Evolutionary conservation across 2,888 invertebrate species (phyloP).

Genomic region (Galerucella pusilla): DNA sequence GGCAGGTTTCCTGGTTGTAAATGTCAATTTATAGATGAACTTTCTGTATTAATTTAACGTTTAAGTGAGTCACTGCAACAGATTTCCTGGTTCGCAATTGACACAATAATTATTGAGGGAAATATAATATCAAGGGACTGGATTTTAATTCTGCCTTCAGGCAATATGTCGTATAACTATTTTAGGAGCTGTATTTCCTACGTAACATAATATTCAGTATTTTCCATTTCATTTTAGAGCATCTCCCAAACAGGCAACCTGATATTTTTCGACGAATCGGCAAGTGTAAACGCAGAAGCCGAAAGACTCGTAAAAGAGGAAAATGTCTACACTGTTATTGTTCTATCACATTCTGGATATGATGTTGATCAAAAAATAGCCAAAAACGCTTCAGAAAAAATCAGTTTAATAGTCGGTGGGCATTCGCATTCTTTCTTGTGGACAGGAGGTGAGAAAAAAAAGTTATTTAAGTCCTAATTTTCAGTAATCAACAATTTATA

Average conservation of each 20-base stretch:
- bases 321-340: conserved; percentile 82
- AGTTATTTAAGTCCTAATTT: neutral
- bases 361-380: conserved; percentile 77
- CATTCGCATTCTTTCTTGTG: conserved; percentile 87
- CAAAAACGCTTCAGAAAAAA: conserved; percentile 70
- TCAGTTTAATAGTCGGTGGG: conserved; percentile 88
- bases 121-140: too few relatives aligned
- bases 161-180: too few relatives aligned
- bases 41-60: too few relatives aligned
- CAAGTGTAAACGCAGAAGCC: conserved; percentile 76
- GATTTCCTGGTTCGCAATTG: too few relatives aligned
- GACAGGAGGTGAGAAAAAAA: conserved; percentile 63
- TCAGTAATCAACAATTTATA: too few relatives aligned
- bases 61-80: too few relatives aligned
- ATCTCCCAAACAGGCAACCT: conserved; percentile 75
- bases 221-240: conserved; percentile 66
- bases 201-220: neutral
- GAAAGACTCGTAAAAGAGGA: conserved; percentile 69
- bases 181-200: too few relatives aligned
- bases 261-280: conserved; percentile 76
- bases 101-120: too few relatives aligned
- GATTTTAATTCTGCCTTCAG: too few relatives aligned
- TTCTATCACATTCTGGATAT: conserved; percentile 84
- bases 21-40: too few relatives aligned
- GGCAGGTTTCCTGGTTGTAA: too few relatives aligned